Conservation (phyloP, 2,797 vertebrate species). For the Liasis olivaceus region DNA sequence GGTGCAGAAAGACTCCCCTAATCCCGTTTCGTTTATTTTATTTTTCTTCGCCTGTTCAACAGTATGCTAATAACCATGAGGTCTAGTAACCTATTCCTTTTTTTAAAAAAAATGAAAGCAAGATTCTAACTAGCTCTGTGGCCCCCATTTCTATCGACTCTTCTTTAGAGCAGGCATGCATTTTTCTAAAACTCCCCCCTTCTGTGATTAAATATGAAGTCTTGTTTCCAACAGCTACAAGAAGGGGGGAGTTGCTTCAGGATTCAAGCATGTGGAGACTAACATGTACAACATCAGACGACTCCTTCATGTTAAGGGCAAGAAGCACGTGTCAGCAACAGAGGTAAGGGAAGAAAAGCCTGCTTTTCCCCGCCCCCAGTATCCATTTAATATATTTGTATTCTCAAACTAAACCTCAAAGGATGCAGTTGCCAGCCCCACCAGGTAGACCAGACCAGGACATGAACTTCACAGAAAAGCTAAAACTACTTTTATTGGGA, state of each 20-base stretch:
- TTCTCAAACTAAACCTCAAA: neutral
- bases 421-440: neutral
- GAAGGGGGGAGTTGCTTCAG: slow-evolving; percentile 88
- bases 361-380: neutral
- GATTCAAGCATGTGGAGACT: slow-evolving; percentile 87
- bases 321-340: slow-evolving; percentile 82
- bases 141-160: too few species aligned
- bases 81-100: neutral
- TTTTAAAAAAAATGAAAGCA: neutral
- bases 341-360: slow-evolving; percentile 75
- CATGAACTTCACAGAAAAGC: neutral
- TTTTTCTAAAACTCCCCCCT: neutral
- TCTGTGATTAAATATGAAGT: neutral
- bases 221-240: slow-evolving; percentile 81
- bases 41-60: neutral
- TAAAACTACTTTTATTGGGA: neutral
- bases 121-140: neutral
- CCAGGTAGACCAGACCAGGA: neutral
- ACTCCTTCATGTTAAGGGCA: slow-evolving; percentile 87
- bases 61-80: neutral
- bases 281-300: slow-evolving; percentile 87
- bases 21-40: neutral
- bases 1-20: neutral
- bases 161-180: neutral
- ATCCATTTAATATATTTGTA: neutral